Evolutionary conservation across 2,797 vertebrate genomes (phyloP).

Genomic region (Helostoma temminkii): DNA sequence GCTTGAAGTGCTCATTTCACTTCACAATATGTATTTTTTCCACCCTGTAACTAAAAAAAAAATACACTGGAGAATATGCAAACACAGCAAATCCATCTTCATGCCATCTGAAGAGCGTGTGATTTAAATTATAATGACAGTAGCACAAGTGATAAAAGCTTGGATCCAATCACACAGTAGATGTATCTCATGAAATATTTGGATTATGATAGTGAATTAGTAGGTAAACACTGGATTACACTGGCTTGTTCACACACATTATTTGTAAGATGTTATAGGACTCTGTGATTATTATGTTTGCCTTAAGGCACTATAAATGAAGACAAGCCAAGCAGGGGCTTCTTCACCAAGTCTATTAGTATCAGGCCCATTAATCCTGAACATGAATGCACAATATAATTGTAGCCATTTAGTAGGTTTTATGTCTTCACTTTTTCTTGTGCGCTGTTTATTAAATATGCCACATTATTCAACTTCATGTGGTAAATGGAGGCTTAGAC

Average conservation of each 20-base stretch:
- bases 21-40: neutral
- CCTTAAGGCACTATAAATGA: slow-evolving; percentile 41
- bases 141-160: slow-evolving; percentile 32
- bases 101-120: slow-evolving; percentile 1
- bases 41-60: neutral
- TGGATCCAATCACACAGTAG: slow-evolving; percentile 24
- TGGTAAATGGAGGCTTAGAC: neutral
- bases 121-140: slow-evolving; percentile 25
- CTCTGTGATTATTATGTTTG: slow-evolving; percentile 43
- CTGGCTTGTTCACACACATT: slow-evolving; percentile 41
- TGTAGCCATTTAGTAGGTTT: slow-evolving; percentile 36
- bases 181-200: slow-evolving; percentile 25
- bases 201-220: slow-evolving; percentile 42
- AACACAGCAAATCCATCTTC: slow-evolving; percentile 17
- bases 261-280: slow-evolving; percentile 28
- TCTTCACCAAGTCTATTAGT: slow-evolving; percentile 41
- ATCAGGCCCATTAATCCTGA: slow-evolving; percentile 51
- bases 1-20: neutral
- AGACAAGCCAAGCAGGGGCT: slow-evolving; percentile 26
- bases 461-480: neutral
- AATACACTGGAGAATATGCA: slow-evolving; percentile 6
- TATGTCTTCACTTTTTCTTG: slow-evolving; percentile 11
- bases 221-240: slow-evolving; percentile 54
- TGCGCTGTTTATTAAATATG: slow-evolving; percentile 2
- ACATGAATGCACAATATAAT: slow-evolving; percentile 42